These are phyloP conservation scores for Tachysurus vachellii DNA, from an alignment of 2,113 vertebrate genomes.

Conservation along the genomic window DNA sequence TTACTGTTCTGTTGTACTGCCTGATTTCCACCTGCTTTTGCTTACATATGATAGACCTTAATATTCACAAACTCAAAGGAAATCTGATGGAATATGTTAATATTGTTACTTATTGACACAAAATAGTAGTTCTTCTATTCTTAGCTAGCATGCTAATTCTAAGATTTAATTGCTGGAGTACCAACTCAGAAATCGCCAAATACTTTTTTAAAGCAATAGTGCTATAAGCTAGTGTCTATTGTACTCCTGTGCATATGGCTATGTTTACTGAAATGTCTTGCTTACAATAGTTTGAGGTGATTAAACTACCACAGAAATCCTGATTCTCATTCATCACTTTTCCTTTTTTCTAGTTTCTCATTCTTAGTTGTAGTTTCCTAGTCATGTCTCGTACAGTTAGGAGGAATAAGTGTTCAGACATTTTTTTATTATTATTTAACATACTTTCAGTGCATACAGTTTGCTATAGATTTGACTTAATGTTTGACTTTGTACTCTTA, in stretches of 20 bases:
- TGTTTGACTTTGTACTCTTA: too few species aligned
- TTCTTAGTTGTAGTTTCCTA: too few species aligned
- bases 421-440: too few species aligned
- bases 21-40: neutral
- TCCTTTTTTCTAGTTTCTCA: neutral
- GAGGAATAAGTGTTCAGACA: neutral
- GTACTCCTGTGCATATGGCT: too few species aligned
- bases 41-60: neutral
- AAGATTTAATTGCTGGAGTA: neutral
- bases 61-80: neutral
- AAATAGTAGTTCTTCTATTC: neutral
- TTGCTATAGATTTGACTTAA: too few species aligned
- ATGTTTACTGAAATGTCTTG: too few species aligned
- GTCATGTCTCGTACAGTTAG: too few species aligned
- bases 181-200: too few species aligned
- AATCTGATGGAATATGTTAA: neutral
- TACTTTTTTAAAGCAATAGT: neutral
- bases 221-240: neutral
- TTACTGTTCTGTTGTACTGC: neutral
- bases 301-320: too few species aligned
- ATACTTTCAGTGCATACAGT: too few species aligned
- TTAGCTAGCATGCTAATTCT: neutral
- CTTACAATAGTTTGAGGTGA: too few species aligned
- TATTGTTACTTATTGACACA: neutral
- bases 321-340: neutral